Base-by-base conservation (phyloP, 2,797 vertebrate genomes). In the Aselliscus stoliczkanus region DNA sequence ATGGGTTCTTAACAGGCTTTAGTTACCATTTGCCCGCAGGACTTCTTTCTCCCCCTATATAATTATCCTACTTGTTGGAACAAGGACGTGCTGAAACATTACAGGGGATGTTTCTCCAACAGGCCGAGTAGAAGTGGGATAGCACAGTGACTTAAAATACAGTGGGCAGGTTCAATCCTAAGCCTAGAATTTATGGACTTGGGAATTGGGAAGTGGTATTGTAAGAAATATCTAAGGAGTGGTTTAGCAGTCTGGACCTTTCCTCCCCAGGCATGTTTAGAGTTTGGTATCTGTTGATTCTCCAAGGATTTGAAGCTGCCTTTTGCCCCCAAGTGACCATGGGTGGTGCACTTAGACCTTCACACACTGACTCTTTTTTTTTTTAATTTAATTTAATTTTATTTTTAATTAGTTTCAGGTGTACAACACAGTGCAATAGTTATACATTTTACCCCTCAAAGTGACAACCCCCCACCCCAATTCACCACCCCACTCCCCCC, bases 41-140 rank as follows among this genome's bases (percentile, higher is more conserved):
- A 79, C 23, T 62, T 14, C 39, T 75, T 92, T 44, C 65, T 87
- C 54, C 29, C 65, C 47, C 25, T 44, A 29, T 62, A 3, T 92
- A 82, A 85, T 91, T 84, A 77, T 27, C 42, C 29, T 69, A 39
- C 82, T 95, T 93, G 75, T 85, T 88, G 76, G 73, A 94, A 93
- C 25, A 20, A 62, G 79, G 69, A 52, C 27, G 21, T 23, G 23
- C 8, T 65, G 67, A 79, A 67, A 82, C 27, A 52, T 58, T 42
- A 50, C 7, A 42, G 70, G 56, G 1, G 27, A 29, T 44, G 23
- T 44, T 90, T 77, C 62, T 79, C 54, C 52, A 31, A n/a, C 14
- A 37, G 44, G 75, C 18, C 47, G 25, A 44, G 56, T 77, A 47
- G 69, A 42, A 69, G 42, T 44, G 20, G 88, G 31, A 11, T 11